These are phyloP conservation scores for Mythimna vitellina DNA, from an alignment of 2,888 invertebrate genomes.

Conservation along the genomic window DNA sequence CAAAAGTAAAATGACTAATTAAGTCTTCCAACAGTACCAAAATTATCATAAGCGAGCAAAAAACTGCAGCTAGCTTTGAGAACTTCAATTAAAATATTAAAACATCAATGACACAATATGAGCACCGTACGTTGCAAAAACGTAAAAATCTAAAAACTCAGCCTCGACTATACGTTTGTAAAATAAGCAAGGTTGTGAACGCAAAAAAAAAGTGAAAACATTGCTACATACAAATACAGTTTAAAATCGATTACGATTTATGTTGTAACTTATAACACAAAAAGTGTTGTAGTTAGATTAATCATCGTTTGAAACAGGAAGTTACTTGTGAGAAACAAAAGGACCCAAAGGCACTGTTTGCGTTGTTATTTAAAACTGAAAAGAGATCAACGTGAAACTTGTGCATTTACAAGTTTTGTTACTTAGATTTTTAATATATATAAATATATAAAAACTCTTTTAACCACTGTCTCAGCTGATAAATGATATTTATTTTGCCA, in stretches of 20 bases:
- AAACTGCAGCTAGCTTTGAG: not conserved
- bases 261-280: conserved; percentile 22
- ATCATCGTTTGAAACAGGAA: conserved; percentile 40
- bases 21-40: conserved; percentile 1
- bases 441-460: no score
- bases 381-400: not conserved
- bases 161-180: conserved; percentile 47
- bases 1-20: conserved; percentile 12
- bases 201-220: conserved; percentile 56
- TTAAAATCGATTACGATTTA: conserved; percentile 57
- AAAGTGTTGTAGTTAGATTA: conserved; percentile 41
- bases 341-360: not conserved
- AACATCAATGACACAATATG: not conserved
- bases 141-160: conserved; percentile 19
- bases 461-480: no score
- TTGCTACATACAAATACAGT: conserved; percentile 44
- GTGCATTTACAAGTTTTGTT: no score
- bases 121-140: conserved; percentile 16
- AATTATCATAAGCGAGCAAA: conserved; percentile 5
- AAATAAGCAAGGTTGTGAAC: conserved; percentile 25
- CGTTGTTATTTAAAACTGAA: not conserved
- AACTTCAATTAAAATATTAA: not conserved
- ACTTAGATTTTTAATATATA: not conserved
- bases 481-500: no score
- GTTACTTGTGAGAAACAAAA: conserved; percentile 28